Percentiles rank a stretch among this genome's conserved stretches.
Evolutionary conservation across 2,797 vertebrate species (phyloP).

Genomic region (Florisuga fusca): DNA sequence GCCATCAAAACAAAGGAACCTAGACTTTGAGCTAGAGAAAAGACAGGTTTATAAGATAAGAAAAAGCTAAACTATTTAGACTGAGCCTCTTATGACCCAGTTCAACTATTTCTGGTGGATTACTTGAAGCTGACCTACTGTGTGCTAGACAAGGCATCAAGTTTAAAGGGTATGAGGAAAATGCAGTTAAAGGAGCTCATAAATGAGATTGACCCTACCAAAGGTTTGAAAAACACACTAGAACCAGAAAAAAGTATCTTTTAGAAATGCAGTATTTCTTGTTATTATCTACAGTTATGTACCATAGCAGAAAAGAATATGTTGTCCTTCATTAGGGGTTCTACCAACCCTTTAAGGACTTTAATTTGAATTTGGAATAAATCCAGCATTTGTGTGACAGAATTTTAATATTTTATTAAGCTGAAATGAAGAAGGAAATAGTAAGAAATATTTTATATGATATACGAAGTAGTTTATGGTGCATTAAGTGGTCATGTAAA

Average conservation of each 20-base stretch:
- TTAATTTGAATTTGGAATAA: constrained; percentile 67
- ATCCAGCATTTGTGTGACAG: constrained; percentile 44
- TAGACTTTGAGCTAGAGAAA: not conserved
- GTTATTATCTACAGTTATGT: constrained; percentile 52
- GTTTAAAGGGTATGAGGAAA: constrained; percentile 70
- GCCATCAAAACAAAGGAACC: not conserved
- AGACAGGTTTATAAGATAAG: constrained; percentile 12
- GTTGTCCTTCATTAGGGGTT: constrained; percentile 54
- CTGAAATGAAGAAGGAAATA: constrained; percentile 46
- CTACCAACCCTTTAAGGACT: constrained; percentile 56
- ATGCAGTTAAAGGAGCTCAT: constrained; percentile 74
- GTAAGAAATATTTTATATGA: constrained; percentile 54
- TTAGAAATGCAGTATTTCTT: constrained; percentile 54
- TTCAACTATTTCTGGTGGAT: constrained; percentile 59
- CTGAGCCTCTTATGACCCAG: constrained; percentile 58
- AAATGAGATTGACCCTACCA: constrained; percentile 72
- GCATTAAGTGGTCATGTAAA: constrained; percentile 22
- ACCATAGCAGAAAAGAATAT: constrained; percentile 3
- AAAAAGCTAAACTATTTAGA: constrained; percentile 61
- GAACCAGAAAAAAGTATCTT: constrained; percentile 58
- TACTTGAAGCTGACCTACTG: constrained; percentile 52
- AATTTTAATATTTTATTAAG: constrained; percentile 37
- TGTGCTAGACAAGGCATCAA: constrained; percentile 47
- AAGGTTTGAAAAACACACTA: constrained; percentile 70
- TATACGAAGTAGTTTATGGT: constrained; percentile 40